phyloP scores from a whole-genome alignment of 1,140 invertebrate species.

The Magallana ariakensis region DNA sequence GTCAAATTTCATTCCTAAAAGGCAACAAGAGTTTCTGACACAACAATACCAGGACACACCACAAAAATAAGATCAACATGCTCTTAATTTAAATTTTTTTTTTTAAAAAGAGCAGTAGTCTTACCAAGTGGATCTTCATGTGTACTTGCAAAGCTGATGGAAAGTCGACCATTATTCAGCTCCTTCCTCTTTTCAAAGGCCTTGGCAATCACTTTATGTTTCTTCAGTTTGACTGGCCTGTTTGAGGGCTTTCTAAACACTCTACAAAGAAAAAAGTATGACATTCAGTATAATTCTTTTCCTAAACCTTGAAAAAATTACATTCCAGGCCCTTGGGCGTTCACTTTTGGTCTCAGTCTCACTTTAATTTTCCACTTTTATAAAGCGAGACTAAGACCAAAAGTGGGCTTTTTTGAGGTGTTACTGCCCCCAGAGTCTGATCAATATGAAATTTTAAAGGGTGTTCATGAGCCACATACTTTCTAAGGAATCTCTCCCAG shows the following conservation, averaged over 20 bases:
- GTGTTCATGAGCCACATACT: constrained; percentile 81
- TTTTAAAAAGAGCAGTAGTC: constrained; percentile 11
- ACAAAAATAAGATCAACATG: too few relatives aligned
- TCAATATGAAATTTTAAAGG: not conserved
- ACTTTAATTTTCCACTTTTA: too few relatives aligned
- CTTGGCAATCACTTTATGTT: constrained; percentile 94
- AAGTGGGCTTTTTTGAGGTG: too few relatives aligned
- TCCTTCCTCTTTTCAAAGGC: constrained; percentile 93
- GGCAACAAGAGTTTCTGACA: not conserved
- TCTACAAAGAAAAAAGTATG: constrained; percentile 58
- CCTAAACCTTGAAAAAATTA: too few relatives aligned
- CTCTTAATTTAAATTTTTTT: not conserved
- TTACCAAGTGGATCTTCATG: constrained; percentile 93
- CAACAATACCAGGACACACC: too few relatives aligned
- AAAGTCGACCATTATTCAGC: constrained; percentile 91
- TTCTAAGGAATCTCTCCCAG: constrained; percentile 91
- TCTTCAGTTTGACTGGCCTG: constrained; percentile 84
- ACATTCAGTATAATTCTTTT: too few relatives aligned
- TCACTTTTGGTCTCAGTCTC: too few relatives aligned
- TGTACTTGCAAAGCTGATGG: constrained; percentile 90
- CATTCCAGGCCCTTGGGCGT: too few relatives aligned
- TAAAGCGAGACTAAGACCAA: too few relatives aligned
- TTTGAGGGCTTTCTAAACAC: constrained; percentile 73
- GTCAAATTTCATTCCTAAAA: constrained; percentile 87
- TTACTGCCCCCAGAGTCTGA: too few relatives aligned